Conservation (phyloP, 2,797 vertebrate species). For the Melanotaenia maccullochi region DNA sequence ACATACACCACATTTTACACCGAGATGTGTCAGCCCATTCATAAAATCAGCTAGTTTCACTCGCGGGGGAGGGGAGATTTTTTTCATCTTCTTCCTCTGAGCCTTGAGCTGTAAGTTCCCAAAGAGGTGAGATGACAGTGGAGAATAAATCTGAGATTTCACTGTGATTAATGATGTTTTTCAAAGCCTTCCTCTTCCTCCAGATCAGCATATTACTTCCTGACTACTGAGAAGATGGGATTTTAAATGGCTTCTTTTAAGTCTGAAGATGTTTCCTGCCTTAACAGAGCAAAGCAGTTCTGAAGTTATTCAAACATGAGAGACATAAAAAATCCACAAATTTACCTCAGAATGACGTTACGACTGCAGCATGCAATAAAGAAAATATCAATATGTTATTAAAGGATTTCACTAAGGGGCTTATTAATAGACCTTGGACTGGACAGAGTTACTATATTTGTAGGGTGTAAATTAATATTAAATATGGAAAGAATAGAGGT, state of each 20-base stretch:
- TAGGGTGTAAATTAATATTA: too few relatives aligned
- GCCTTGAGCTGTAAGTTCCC: slow-evolving; percentile 31
- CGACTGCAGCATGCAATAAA: neutral
- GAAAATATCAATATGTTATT: neutral
- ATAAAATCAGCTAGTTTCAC: neutral
- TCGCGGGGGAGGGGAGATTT: neutral
- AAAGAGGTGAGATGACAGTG: slow-evolving; percentile 35
- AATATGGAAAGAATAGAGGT: too few relatives aligned
- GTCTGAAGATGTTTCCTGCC: neutral
- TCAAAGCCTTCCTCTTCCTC: slow-evolving; percentile 14
- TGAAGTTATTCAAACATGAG: neutral
- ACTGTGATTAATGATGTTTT: slow-evolving; percentile 45
- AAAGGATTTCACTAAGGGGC: too few relatives aligned
- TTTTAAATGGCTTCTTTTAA: slow-evolving; percentile 23
- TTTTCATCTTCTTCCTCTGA: slow-evolving; percentile 25
- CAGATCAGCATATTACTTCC: slow-evolving; percentile 1
- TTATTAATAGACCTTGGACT: too few relatives aligned
- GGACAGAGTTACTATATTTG: too few relatives aligned
- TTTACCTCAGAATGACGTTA: neutral
- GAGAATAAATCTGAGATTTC: slow-evolving; percentile 4
- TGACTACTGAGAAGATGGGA: neutral
- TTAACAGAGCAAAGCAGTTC: neutral
- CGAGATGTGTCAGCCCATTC: neutral
- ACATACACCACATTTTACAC: neutral
- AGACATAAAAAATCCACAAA: neutral